Base-by-base conservation (phyloP, 2,888 invertebrate genomes). In the Sialis fuliginosa region DNA sequence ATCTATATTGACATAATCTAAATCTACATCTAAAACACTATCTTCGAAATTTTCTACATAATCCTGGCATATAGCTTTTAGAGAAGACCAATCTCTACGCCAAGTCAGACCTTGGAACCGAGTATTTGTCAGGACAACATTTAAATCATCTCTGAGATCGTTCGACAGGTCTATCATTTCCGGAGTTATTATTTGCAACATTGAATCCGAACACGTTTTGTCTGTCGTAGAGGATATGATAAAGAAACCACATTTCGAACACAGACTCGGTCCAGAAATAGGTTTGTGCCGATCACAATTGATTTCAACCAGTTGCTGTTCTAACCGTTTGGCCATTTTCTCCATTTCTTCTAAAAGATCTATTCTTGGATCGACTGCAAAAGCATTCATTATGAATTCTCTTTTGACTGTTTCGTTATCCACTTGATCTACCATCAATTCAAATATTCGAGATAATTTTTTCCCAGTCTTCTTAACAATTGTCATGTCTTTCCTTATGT, bases 371-470 rank as follows among this genome's bases (percentile, higher is more conserved):
- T 81, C 74, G 45, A 85, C 65, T 42, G 81, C 81, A 66, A 85
- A 86, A 1, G 84, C 80, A 1, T 85, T 83, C 39, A 85, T 68
- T 0, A 77, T 65, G 57, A 83, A 84, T 64, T 85, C 85, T 53
- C 77, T 69, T 43, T 73, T 72, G 33, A 83, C 70, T 22, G 72
- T 62, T 57, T 79, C 75, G 47, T 68, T 68, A 22, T 70, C 63
- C 35, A 83, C 66, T 41, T 78, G 61, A 43, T 71, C 67, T 1
- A 80, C 79, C 42, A 85, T 63, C 53, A 75, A 72, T 6, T 75
- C 63, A 63, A 83, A 81, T 62, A 78, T 78, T 50, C 63, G 59
- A 6, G 78, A 68, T 32, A 80, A 62, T 32, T 76, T 69, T 13
- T 73, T 72, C 12, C 74, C 75, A 0, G 71, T 65, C 54, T 72